These are phyloP conservation scores for Zeuzera pyrina DNA, from an alignment of 2,888 invertebrate genomes.

Conservation along the genomic window DNA sequence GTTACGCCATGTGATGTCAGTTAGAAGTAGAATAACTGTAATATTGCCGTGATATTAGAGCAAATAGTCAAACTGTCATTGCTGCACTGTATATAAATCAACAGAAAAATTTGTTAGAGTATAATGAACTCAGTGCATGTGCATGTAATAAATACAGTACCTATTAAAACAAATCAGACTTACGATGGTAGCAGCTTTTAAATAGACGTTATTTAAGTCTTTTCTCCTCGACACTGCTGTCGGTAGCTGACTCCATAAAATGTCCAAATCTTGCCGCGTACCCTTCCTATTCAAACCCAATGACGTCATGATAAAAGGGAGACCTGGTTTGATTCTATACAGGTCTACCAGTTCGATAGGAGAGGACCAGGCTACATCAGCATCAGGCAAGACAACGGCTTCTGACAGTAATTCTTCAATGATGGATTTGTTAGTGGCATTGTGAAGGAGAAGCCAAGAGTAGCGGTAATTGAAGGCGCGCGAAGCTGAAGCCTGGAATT, in stretches of 20 bases:
- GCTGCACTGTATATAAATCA: no score
- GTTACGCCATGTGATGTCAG: no score
- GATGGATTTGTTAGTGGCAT: constrained; percentile 19
- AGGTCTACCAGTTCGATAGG: constrained; percentile 33
- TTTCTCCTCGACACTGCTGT: constrained; percentile 35
- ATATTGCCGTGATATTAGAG: no score
- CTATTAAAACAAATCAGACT: no score
- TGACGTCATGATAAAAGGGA: constrained; percentile 22
- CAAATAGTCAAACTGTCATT: no score
- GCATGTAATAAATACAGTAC: no score
- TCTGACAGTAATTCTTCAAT: constrained; percentile 21
- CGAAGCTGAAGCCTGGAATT: constrained; percentile 39
- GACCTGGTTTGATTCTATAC: constrained; percentile 27
- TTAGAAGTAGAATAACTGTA: no score
- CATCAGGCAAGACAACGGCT: constrained; percentile 39
- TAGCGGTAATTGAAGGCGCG: constrained; percentile 45
- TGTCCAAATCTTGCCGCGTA: constrained; percentile 17
- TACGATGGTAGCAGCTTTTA: constrained; percentile 40
- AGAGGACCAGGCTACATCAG: constrained; percentile 41
- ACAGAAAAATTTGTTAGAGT: no score
- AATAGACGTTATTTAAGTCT: constrained; percentile 32
- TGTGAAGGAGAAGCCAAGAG: constrained; percentile 44
- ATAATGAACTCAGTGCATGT: no score
- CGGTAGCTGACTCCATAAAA: constrained; percentile 28
- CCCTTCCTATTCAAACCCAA: constrained; percentile 20